phyloP scores from a whole-genome alignment of 2,113 vertebrate species.

The Acrocephalus arundinaceus region DNA sequence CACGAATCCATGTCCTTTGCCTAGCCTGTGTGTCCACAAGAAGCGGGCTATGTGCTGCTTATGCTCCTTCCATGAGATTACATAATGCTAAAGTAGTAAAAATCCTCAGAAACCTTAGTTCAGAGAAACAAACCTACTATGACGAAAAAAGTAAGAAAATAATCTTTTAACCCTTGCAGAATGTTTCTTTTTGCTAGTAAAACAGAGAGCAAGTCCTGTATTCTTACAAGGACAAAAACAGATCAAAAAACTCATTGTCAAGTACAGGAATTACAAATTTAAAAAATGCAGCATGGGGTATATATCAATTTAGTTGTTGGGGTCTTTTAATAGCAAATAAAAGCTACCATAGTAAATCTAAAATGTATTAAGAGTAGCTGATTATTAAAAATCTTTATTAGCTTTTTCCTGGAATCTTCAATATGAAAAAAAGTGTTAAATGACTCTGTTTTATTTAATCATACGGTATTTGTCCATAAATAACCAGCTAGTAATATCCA shows the following conservation, averaged over 20 bases:
- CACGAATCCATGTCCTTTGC: neutral
- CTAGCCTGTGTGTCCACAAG: neutral
- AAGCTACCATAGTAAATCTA: slow-evolving; percentile 36
- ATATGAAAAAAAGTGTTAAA: slow-evolving; percentile 34
- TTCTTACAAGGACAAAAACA: slow-evolving; percentile 40
- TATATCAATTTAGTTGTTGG: slow-evolving; percentile 37
- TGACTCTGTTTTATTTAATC: neutral
- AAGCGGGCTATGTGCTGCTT: slow-evolving; percentile 30
- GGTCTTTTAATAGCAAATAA: slow-evolving; percentile 36
- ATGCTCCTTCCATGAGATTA: slow-evolving; percentile 42
- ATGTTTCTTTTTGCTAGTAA: slow-evolving; percentile 50
- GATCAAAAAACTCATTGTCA: slow-evolving; percentile 60
- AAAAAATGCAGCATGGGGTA: slow-evolving; percentile 58
- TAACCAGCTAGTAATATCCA: slow-evolving; percentile 12
- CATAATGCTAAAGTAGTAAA: slow-evolving; percentile 56
- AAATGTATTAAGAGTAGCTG: slow-evolving; percentile 16
- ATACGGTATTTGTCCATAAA: neutral
- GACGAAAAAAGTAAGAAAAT: slow-evolving; percentile 60
- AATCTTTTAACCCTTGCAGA: slow-evolving; percentile 55
- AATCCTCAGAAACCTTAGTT: slow-evolving; percentile 62
- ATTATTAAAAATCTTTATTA: slow-evolving; percentile 50
- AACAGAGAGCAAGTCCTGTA: slow-evolving; percentile 35
- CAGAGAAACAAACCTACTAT: slow-evolving; percentile 58
- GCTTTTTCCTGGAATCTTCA: slow-evolving; percentile 53
- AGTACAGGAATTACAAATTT: slow-evolving; percentile 67